phyloP scores from a whole-genome alignment of 2,113 vertebrate genomes.

The Megaceryle torquata region DNA sequence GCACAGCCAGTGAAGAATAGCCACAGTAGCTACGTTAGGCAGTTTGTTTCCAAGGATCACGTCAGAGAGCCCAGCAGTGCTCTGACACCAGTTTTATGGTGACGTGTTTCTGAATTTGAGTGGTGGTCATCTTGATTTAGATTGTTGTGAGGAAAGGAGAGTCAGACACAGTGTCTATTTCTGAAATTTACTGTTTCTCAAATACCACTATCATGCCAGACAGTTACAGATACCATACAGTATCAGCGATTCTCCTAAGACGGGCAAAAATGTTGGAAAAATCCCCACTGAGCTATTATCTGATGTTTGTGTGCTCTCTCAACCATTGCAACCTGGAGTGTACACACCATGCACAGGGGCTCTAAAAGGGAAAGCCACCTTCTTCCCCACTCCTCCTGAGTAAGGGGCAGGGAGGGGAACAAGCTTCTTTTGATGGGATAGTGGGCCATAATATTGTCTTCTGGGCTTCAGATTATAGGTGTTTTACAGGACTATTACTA shows the following conservation, averaged over 20 bases:
- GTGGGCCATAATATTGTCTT: neutral
- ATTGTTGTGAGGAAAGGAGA: neutral
- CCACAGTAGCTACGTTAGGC: neutral
- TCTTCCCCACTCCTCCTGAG: neutral
- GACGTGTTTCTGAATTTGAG: neutral
- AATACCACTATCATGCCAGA: neutral
- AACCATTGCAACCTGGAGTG: rapidly evolving
- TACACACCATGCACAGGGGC: neutral
- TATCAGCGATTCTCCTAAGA: neutral
- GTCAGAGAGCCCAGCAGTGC: neutral
- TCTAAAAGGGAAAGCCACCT: neutral
- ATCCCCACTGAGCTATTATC: neutral
- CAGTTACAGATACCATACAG: neutral
- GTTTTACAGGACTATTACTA: neutral
- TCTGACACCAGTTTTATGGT: neutral
- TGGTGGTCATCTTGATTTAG: neutral
- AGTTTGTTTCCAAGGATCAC: neutral
- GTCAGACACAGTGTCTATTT: neutral
- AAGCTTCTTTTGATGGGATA: neutral
- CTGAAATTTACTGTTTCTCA: neutral
- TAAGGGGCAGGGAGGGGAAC: neutral
- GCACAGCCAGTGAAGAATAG: neutral
- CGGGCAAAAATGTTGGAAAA: neutral
- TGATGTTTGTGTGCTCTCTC: neutral
- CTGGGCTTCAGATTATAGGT: neutral